Evolutionary conservation across 2,113 vertebrate species (phyloP), one percentile per base, ranked within the genome.

Genomic region (Ammodytes dubius): DNA sequence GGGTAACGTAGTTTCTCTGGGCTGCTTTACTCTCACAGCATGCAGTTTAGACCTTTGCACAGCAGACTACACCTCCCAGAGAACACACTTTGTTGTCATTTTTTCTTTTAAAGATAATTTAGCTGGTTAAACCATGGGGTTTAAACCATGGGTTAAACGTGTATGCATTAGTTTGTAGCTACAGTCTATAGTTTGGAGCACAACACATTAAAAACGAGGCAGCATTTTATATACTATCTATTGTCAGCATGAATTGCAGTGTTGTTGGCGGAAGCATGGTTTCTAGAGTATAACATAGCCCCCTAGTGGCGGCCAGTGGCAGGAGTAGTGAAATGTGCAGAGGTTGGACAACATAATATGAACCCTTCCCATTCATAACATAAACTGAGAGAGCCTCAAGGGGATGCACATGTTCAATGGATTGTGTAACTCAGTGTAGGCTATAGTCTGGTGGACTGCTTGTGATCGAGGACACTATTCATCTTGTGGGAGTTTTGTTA

Each of bases 31-130:
- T 27, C 1, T 0, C 14, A 2, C 3, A 37, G 1, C 5, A n/a
- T 3, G 12, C 6, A 5, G 8, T 11, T 5, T n/a, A 13, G 11
- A 19, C 35, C 5, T 0, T 5, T 4, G 15, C 1, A 11, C 0
- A 6, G 3, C 0, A 0, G 45, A 91, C 89, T 91, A 86, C 92
- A 90, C 7, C 65, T 89, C 88, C 91, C 93, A 82, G 47, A 9
- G 2, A 1, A 4, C 12, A 0, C 9, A 43, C 19, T 15, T 27
- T 67, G 40, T 43, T 71, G 73, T 64, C 37, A 40, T 3, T 1
- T 5, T 4, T 37, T 27, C 27, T 27, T 39, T 27, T 6, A 7
- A 15, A 61, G 7, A 5, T 47, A 57, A 61, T 5, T 35, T 35
- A 7, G 43, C 6, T 3, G 11, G 7, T 2, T 2, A 0, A 6